Evolutionary conservation across 2,113 vertebrate genomes (phyloP).

Genomic region (Cisticola juncidis): DNA sequence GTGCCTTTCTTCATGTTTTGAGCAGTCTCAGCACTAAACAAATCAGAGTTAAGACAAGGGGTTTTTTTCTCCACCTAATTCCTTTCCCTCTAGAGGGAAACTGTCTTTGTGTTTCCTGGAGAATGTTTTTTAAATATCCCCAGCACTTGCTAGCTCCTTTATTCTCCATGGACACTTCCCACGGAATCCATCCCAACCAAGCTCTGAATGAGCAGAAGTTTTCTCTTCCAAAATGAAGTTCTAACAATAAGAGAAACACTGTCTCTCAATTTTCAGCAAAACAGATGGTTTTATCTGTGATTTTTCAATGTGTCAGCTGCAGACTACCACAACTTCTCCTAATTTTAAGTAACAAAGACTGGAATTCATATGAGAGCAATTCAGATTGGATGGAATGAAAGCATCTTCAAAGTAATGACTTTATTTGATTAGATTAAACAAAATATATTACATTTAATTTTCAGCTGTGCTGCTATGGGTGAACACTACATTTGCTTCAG

Average conservation of each 20-base stretch:
- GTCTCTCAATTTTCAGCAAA: background rate
- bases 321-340: background rate
- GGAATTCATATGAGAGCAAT: background rate
- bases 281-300: background rate
- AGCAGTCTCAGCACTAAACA: rapidly evolving
- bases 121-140: background rate
- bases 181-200: background rate
- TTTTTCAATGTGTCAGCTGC: background rate
- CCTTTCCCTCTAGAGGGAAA: background rate
- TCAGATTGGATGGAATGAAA: background rate
- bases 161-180: background rate
- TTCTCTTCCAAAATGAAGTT: background rate
- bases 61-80: background rate
- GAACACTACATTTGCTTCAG: background rate
- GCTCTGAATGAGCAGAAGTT: background rate
- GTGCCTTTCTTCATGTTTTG: background rate
- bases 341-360: background rate
- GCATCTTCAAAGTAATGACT: background rate
- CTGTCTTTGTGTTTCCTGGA: background rate
- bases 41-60: background rate
- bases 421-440: background rate
- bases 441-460: background rate
- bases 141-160: background rate
- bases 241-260: background rate
- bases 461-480: background rate